Evolutionary conservation across 2,113 vertebrate genomes (phyloP).

Genomic region (Ailuropoda melanoleuca): DNA sequence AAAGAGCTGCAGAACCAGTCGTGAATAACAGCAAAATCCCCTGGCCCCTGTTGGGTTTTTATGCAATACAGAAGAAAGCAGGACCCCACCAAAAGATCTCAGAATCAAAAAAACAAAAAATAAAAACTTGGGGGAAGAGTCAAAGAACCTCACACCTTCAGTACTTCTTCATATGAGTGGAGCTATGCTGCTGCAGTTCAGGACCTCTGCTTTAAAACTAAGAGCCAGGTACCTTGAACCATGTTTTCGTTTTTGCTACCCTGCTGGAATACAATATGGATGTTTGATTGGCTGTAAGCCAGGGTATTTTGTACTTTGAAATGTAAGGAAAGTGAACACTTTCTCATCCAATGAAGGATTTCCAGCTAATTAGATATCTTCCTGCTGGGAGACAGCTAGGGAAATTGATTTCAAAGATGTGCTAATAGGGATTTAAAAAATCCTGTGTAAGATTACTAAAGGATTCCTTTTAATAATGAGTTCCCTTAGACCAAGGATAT

Average conservation of each 20-base stretch:
- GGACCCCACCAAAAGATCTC: rapidly evolving
- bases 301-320: constrained; percentile 57
- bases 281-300: constrained; percentile 34
- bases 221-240: neutral
- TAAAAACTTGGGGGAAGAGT: neutral
- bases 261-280: constrained; percentile 41
- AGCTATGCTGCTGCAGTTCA: neutral
- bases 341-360: constrained; percentile 8
- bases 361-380: constrained; percentile 7
- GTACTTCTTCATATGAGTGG: neutral
- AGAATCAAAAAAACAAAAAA: neutral
- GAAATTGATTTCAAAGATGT: constrained; percentile 20
- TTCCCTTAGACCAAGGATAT: neutral
- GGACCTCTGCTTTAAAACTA: neutral
- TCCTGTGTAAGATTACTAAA: constrained; percentile 2
- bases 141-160: neutral
- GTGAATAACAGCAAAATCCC: constrained; percentile 30
- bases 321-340: constrained; percentile 29
- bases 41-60: constrained; percentile 40
- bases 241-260: neutral
- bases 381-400: neutral
- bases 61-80: neutral
- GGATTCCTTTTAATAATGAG: constrained; percentile 12
- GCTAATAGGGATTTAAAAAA: constrained; percentile 9
- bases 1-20: constrained; percentile 23